Evolutionary conservation across 2,888 invertebrate genomes (phyloP), one percentile per base, ranked within the genome.

Genomic region (Amiota communis): DNA sequence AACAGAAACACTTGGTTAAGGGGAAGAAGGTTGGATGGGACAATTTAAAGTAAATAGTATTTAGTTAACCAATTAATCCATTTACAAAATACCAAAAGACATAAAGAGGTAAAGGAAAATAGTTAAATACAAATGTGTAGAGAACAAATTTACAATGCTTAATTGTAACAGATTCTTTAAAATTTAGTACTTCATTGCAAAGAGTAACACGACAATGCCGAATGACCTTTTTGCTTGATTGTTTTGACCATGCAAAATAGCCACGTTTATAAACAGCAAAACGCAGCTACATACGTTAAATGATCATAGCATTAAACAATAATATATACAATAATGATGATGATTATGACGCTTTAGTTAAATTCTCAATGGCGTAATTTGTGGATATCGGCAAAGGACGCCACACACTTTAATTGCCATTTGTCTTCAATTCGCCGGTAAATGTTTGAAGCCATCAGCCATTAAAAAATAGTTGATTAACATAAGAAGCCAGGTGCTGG

Each of bases 151-250:
- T 53, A 53, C 13, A 9, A 53, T 53, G 3, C 8, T 20, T 59
- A 59, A 59, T 59, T 59, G 59, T 59, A 59, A 59, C 59, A 36
- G 36, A 59, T 59, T 59, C 20, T 59, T 8, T 17, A 6, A 20
- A 15, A 20, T 15, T 10, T 59, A 17, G 23, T 23, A 23, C 23
- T 23, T 23, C 2, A 1, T 23, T 36, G 36, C 15, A n/a, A 8
- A 51, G 53, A 12, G 53, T n/a, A 51, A 51, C n/a, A 12, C 10
- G 53, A 51, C 12, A n/a, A n/a, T 12, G 12, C 10, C 53, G 53
- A 11, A 79, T 75, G 82, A 82, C 82, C 85, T 85, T 70, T 82
- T 71, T 64, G 56, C 67, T 76, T 78, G 77, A 80, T 80, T 75
- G 74, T 82, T 76, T 75, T 78, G 81, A 73, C 82, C 83, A 82